phyloP scores from a whole-genome alignment of 92 coral and sea anemone species.

The Actinernus sp. region DNA sequence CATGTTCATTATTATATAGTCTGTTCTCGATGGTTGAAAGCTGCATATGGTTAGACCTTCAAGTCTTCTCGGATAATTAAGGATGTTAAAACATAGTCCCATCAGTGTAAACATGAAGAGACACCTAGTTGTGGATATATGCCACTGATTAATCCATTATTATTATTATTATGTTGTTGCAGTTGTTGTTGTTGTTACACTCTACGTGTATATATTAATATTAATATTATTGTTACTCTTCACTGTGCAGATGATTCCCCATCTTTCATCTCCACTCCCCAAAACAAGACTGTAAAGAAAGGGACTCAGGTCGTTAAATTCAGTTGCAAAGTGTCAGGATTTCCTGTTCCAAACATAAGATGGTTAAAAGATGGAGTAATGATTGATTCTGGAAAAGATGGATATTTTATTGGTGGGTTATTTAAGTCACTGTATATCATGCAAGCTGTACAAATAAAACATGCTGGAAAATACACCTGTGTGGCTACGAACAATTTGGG shows the following conservation, averaged over 20 bases:
- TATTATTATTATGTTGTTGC: no score
- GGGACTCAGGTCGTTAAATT: slow-evolving; percentile 2
- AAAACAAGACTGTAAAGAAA: slow-evolving; percentile 31
- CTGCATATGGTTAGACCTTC: no score
- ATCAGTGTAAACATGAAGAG: no score
- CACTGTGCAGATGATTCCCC: slow-evolving; percentile 38
- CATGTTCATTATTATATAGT: no score
- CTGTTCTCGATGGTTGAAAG: no score
- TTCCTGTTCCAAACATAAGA: slow-evolving; percentile 49
- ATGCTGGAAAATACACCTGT: slow-evolving; percentile 67
- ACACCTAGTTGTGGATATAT: no score
- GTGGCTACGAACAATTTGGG: slow-evolving; percentile 66
- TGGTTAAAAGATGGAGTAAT: slow-evolving; percentile 67
- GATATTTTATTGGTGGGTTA: slow-evolving; percentile 1
- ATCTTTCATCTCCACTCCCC: slow-evolving; percentile 38
- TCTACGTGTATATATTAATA: neutral
- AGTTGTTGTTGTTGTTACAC: no score
- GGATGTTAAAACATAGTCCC: no score
- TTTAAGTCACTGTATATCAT: slow-evolving; percentile 23
- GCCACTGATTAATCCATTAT: no score
- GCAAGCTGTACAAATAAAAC: slow-evolving; percentile 46
- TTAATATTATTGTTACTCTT: slow-evolving; percentile 15
- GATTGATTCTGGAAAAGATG: neutral
- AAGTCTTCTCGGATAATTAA: no score
- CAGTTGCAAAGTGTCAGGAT: slow-evolving; percentile 53